Evolutionary conservation across 2,113 vertebrate genomes (phyloP).

Genomic region (Semnornis frantzii): DNA sequence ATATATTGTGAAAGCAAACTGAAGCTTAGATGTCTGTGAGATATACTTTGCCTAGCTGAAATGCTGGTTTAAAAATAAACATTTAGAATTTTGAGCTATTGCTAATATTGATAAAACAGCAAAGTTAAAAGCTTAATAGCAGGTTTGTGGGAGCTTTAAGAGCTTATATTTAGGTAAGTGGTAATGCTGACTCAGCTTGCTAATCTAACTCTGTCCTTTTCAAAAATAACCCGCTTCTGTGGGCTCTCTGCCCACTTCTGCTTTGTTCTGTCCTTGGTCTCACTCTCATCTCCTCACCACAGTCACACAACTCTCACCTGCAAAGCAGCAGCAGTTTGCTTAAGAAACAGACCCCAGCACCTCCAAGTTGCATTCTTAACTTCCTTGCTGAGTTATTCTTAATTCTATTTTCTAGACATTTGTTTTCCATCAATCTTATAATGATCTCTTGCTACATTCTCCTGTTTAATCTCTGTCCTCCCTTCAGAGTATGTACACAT

Average conservation of each 20-base stretch:
- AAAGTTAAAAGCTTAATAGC: neutral
- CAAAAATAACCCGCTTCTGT: neutral
- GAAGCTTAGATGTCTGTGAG: neutral
- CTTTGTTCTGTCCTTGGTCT: neutral
- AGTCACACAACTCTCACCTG: neutral
- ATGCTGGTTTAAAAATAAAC: neutral
- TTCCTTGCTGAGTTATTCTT: neutral
- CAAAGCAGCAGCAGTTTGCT: neutral
- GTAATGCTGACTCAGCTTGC: neutral
- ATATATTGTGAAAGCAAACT: neutral
- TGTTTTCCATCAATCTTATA: neutral
- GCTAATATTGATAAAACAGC: neutral
- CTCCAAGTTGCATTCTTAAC: neutral
- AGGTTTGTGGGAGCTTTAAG: neutral
- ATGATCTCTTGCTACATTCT: neutral
- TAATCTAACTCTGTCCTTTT: neutral
- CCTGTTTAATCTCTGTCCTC: neutral
- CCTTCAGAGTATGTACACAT: fast-evolving
- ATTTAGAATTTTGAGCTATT: neutral
- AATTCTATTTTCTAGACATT: neutral
- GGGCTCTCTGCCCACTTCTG: neutral
- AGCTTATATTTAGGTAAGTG: neutral
- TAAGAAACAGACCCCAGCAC: neutral
- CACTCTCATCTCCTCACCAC: neutral
- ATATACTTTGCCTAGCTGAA: neutral